Conservation (phyloP, 2,113 vertebrate genomes). For the Isichthys henryi region DNA sequence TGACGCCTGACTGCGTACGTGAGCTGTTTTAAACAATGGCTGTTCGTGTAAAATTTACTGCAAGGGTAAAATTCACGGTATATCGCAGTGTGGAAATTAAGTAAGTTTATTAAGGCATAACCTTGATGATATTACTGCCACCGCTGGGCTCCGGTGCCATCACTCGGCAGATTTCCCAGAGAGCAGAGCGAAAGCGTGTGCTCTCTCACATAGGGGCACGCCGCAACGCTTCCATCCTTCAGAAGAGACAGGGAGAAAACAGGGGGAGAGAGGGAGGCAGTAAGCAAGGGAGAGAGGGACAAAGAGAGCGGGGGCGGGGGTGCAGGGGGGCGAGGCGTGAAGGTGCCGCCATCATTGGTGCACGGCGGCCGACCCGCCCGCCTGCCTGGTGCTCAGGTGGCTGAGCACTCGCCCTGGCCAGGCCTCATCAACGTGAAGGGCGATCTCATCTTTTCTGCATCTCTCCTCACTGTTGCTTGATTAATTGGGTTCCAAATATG, state of each 20-base stretch:
- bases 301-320: conserved; percentile 56
- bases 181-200: conserved; percentile 28
- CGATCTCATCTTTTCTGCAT: conserved; percentile 97
- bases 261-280: conserved; percentile 1
- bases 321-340: conserved; percentile 75
- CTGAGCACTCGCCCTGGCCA: conserved; percentile 88
- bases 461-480: conserved; percentile 88
- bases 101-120: not conserved
- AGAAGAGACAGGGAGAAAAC: conserved; percentile 26
- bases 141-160: not conserved
- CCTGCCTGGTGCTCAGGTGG: conserved; percentile 96
- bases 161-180: conserved; percentile 21
- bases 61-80: not conserved
- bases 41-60: not conserved
- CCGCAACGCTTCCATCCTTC: conserved; percentile 82
- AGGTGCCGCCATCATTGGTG: conserved; percentile 95
- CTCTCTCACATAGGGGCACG: conserved; percentile 58
- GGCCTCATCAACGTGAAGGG: conserved; percentile 99
- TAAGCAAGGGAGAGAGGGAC: conserved; percentile 28
- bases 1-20: not conserved
- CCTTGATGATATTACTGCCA: not conserved
- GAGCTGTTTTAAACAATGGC: not conserved
- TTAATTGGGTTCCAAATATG: conserved; percentile 96
- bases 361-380: conserved; percentile 86
- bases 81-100: not conserved